These are phyloP conservation scores for Proisotoma minuta DNA, from an alignment of 2,888 invertebrate genomes.

Conservation along the genomic window DNA sequence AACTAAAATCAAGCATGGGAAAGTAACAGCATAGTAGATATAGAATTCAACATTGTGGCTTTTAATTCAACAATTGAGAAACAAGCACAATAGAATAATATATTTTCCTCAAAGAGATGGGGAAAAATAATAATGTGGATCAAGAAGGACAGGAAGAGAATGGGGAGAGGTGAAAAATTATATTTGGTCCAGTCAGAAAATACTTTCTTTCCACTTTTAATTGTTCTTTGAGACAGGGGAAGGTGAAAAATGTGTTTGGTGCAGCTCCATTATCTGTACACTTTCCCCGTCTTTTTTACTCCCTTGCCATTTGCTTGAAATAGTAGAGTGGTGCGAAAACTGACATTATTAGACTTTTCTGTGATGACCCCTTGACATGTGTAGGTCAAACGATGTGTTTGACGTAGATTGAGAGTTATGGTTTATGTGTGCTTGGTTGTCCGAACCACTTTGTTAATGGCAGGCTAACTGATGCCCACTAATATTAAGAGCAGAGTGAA, in stretches of 20 bases:
- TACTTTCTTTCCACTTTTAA: constrained; percentile 31
- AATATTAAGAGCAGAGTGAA: neutral
- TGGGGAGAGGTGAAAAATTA: constrained; percentile 13
- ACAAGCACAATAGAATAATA: no score
- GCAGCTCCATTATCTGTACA: constrained; percentile 14
- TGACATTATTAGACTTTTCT: neutral
- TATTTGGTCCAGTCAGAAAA: neutral
- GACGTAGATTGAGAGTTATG: constrained; percentile 3
- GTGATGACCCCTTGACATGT: constrained; percentile 5
- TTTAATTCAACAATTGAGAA: no score
- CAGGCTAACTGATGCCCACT: neutral
- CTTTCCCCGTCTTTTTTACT: neutral
- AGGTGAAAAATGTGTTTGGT: constrained; percentile 34
- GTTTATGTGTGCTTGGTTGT: no score
- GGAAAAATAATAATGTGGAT: neutral
- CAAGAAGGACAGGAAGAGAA: neutral
- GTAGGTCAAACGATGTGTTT: constrained; percentile 5
- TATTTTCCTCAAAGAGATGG: no score
- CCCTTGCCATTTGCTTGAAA: neutral
- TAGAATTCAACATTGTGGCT: no score
- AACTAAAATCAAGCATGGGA: no score
- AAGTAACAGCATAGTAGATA: no score
- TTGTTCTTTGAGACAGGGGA: constrained; percentile 37
- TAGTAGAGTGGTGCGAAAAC: neutral
- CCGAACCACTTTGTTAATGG: neutral